Percentiles rank a stretch among this genome's conserved stretches.
Evolutionary conservation across 2,113 vertebrate species (phyloP).

Genomic region (Hemibates koningsi): DNA sequence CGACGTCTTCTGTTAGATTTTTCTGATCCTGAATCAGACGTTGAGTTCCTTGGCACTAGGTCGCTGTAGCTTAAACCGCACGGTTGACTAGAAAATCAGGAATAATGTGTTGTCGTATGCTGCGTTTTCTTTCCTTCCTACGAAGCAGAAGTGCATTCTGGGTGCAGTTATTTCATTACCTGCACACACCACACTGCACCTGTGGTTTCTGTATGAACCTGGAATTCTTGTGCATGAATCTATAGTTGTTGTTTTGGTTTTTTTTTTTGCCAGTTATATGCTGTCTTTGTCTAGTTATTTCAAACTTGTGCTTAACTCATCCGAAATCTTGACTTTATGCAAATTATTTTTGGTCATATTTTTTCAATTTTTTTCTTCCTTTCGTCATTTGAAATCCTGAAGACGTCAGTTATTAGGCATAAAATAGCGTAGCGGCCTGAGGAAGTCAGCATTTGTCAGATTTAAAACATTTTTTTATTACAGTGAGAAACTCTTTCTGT

Average conservation of each 20-base stretch:
- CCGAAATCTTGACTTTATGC: accelerated
- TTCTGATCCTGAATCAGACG: background rate
- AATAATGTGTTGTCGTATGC: background rate
- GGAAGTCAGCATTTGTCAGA: background rate
- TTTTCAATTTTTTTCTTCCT: background rate
- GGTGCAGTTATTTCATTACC: background rate
- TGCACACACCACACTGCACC: background rate
- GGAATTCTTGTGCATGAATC: background rate
- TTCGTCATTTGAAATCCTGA: accelerated
- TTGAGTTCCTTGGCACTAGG: background rate
- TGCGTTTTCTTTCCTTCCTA: background rate
- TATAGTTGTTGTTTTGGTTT: accelerated
- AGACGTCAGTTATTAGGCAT: background rate
- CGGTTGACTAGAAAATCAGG: background rate
- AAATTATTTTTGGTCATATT: background rate
- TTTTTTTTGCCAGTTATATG: background rate
- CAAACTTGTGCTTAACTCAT: background rate
- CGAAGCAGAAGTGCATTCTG: background rate
- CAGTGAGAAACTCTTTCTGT: background rate
- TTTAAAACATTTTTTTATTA: background rate
- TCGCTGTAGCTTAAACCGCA: background rate
- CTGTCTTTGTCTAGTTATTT: background rate
- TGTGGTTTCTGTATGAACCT: background rate
- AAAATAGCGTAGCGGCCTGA: background rate
- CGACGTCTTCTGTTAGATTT: background rate